These are phyloP conservation scores for Choloepus didactylus DNA, from an alignment of 2,797 vertebrate genomes.

Conservation along the genomic window DNA sequence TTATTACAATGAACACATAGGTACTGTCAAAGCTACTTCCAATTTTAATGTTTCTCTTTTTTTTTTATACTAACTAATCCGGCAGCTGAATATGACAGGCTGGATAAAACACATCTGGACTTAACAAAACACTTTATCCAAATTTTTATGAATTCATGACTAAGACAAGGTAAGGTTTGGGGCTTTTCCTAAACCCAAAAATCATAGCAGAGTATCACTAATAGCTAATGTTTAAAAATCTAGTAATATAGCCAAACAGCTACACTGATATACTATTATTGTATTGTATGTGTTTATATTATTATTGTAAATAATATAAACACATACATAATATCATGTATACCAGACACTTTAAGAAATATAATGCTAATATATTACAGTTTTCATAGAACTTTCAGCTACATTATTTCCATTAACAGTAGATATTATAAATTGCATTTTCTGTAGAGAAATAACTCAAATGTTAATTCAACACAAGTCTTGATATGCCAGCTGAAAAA, in stretches of 20 bases:
- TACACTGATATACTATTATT: neutral
- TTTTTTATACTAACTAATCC: neutral
- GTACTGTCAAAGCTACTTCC: constrained; percentile 37
- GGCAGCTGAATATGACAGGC: constrained; percentile 4
- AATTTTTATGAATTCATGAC: constrained; percentile 1
- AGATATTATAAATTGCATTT: constrained; percentile 53
- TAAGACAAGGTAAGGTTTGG: constrained; percentile 31
- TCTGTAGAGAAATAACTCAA: constrained; percentile 11
- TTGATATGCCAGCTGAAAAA: constrained; percentile 63
- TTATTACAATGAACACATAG: constrained; percentile 14
- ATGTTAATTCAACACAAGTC: constrained; percentile 57
- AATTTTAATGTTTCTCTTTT: constrained; percentile 47
- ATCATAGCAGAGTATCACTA: constrained; percentile 66
- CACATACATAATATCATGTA: neutral
- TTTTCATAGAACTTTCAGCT: constrained; percentile 55
- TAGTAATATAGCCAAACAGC: constrained; percentile 51
- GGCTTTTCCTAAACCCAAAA: constrained; percentile 12
- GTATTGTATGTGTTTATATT: too few species aligned
- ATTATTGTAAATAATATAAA: neutral
- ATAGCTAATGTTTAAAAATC: neutral
- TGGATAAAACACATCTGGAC: neutral
- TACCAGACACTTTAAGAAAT: constrained; percentile 19
- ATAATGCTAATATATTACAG: neutral
- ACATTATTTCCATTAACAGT: constrained; percentile 46
- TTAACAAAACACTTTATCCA: constrained; percentile 42